Base-by-base conservation (phyloP, 2,797 vertebrate genomes). In the Gymnopithys bicolor region DNA sequence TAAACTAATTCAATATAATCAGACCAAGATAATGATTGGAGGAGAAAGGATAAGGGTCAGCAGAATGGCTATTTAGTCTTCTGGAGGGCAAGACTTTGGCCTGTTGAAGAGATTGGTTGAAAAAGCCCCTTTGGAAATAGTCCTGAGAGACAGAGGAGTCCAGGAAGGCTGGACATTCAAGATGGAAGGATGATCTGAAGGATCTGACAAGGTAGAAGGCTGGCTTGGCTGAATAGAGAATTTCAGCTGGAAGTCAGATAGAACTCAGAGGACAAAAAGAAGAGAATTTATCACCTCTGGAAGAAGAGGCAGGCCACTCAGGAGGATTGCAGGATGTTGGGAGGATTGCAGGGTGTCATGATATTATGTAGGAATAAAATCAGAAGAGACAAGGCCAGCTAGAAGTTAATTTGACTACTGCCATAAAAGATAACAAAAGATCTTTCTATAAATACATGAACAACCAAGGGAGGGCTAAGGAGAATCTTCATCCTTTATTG, bases 161-260 rank as follows among this genome's bases (percentile, higher is more conserved):
- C 49, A 21, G 63, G 35, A 63, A 56, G 19, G 9, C 35, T 37
- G 23, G 7, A 12, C 4, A 24, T 55, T 49, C 32, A 49, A 21
- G 9, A 51, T 43, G 13, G 43, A 69, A 69, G 41, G 41, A 43
- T 43, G 41, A 43, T 43, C 41, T 43, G 35, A 63, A 55, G 69
- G 11, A 15, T 19, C 9, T 0, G 0, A n/a, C 9, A 24, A 35
- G 19, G 13, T 53, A 53, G 30, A 71, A 43, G 16, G 37, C 23
- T 45, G 43, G 9, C 6, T 63, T 51, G 19, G 19, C 35, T 51
- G 43, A 56, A 56, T 9, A 51, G 43, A 49, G 60, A 6, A 27
- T 30, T 51, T 76, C 17, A 24, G 4, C n/a, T 51, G 43, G 13
- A 56, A 51, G 27, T 5, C 19, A 45, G 11, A 4, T 76, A 28